Evolutionary conservation across 2,797 vertebrate genomes (phyloP).

Genomic region (Catostomus latipinnis): DNA sequence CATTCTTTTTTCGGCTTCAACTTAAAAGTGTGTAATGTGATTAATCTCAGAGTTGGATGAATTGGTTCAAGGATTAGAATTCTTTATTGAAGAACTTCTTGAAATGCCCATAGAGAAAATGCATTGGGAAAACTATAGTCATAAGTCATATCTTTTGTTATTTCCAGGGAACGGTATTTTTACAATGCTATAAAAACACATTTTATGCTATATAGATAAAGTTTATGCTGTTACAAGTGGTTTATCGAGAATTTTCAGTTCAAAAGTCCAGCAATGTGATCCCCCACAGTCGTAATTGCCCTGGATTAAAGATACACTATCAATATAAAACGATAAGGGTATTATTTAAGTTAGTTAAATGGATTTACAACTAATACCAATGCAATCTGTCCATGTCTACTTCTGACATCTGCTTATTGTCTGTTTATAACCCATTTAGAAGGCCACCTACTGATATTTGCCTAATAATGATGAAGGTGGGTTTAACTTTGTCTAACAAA

Average conservation of each 20-base stretch:
- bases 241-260: neutral
- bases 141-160: neutral
- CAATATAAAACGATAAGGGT: slow-evolving; percentile 60
- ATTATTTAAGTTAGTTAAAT: slow-evolving; percentile 57
- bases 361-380: slow-evolving; percentile 56
- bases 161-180: neutral
- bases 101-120: neutral
- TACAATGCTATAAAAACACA: slow-evolving; percentile 1
- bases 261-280: slow-evolving; percentile 26
- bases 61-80: neutral
- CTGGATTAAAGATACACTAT: slow-evolving; percentile 53
- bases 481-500: neutral
- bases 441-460: neutral
- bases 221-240: neutral
- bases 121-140: neutral
- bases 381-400: slow-evolving; percentile 41
- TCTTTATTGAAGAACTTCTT: neutral
- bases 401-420: slow-evolving; percentile 47
- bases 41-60: neutral
- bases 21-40: neutral
- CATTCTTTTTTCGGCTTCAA: too few species aligned
- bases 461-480: neutral
- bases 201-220: neutral
- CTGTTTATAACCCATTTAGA: slow-evolving; percentile 24
- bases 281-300: slow-evolving; percentile 40